Base-by-base conservation (phyloP, 2,888 invertebrate genomes). In the Acronicta psi region DNA sequence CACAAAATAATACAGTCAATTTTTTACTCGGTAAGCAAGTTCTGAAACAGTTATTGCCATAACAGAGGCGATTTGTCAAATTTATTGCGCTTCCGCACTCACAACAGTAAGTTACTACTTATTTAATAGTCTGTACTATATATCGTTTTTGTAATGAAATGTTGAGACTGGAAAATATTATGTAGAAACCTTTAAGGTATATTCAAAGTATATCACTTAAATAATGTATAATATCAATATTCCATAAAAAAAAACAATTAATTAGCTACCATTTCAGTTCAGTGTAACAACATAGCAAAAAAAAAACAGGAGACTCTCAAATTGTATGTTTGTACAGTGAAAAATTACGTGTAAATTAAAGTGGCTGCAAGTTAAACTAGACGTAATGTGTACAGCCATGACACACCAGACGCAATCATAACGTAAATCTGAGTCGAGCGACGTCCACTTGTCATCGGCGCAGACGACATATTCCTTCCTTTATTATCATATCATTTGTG, bases 31-130 rank as follows among this genome's bases (percentile, higher is more conserved):
- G 64, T 74, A 78, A 83, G 79, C 72, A 80, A 81, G 77, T 84
- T 73, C 69, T 73, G 77, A 80, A 79, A 71, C 79, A 78, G 80
- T 81, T 81, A 79, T 83, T 76, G 82, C 84, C 79, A 84, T 83
- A 83, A 81, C 80, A 82, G 75, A 68, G 75, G 79, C 80, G 63
- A 83, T 84, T 83, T 84, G 83, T 84, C 80, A 82, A 74, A 79
- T 83, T 83, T 84, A 84, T 84, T 83, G 73, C 77, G 57, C 65
- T 75, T 73, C 74, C 67, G 75, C 73, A 77, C 78, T 75, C 75
- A 68, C 72, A 69, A 68, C 72, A 63, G 71, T 80, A 77, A 81
- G 69, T 81, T 75, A 82, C 75, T 75, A 70, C 65, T 58, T 77
- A 77, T 82, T 81, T 83, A 83, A 80, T 80, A 80, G 78, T 66